A percentile compares a stretch with the other conserved stretches of the same genome.
phyloP scores from a whole-genome alignment of 1,140 invertebrate genomes.

The Helicorthomorpha holstii region DNA sequence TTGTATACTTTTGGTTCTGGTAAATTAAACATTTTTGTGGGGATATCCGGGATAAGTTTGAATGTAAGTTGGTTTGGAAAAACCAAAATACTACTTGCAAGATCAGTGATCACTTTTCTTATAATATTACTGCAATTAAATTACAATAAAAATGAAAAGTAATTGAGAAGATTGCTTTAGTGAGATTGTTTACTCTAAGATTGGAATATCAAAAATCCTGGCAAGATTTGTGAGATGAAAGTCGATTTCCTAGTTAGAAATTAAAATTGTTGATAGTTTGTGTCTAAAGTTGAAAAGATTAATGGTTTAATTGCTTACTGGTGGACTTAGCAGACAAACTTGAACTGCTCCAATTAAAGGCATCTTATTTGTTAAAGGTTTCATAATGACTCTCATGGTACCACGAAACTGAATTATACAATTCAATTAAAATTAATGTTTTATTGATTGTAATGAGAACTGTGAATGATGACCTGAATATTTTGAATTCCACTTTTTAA shows the following conservation, averaged over 20 bases:
- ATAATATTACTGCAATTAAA: not conserved
- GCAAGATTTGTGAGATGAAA: slow-evolving; percentile 7
- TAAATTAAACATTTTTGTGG: not conserved
- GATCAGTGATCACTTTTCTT: not conserved
- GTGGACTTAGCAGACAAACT: not conserved
- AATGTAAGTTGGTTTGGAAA: not conserved
- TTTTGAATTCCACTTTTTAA: slow-evolving; percentile 78
- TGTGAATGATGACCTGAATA: slow-evolving; percentile 49
- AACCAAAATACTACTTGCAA: not conserved
- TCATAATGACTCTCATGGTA: not conserved
- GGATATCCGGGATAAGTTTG: not conserved
- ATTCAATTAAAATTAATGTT: not conserved
- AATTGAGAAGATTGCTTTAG: not conserved
- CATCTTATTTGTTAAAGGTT: not conserved
- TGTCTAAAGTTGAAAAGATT: too few relatives aligned
- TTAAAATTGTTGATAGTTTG: not conserved
- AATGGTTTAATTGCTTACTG: not conserved
- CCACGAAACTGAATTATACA: not conserved
- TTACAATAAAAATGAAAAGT: not conserved
- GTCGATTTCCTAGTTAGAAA: slow-evolving; percentile 5
- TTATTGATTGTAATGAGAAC: not conserved
- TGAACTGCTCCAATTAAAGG: not conserved
- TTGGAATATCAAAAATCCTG: not conserved
- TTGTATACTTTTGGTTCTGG: not conserved
- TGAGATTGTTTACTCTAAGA: not conserved